These are phyloP conservation scores for Sciurus niger DNA, from an alignment of 2,113 vertebrate genomes.

Conservation along the genomic window DNA sequence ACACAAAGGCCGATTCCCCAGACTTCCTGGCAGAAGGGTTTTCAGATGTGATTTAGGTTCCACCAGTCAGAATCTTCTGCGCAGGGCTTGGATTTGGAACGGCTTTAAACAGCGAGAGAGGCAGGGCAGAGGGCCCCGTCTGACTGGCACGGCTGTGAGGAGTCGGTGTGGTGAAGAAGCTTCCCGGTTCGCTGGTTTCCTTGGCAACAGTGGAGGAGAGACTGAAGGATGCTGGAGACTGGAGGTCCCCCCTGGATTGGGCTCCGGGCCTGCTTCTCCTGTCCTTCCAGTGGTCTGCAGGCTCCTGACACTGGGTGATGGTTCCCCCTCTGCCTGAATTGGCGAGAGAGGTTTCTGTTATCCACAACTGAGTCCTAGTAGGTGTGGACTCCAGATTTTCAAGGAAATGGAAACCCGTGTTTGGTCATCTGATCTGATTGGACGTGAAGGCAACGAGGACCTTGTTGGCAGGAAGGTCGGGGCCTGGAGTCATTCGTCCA, in stretches of 20 bases:
- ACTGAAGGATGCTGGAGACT: not conserved
- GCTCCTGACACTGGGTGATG: not conserved
- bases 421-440: not conserved
- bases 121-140: fast-evolving
- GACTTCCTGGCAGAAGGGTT: not conserved
- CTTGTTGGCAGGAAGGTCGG: not conserved
- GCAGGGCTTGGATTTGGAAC: not conserved
- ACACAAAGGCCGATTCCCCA: not conserved
- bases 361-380: not conserved
- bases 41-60: not conserved
- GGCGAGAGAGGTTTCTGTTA: not conserved
- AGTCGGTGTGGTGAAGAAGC: not conserved
- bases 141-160: not conserved
- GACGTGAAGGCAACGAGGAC: not conserved
- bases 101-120: not conserved
- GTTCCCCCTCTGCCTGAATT: not conserved
- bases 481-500: not conserved
- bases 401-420: not conserved
- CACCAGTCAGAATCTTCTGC: not conserved
- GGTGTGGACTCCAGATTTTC: not conserved
- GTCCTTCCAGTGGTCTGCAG: not conserved
- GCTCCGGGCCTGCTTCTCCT: not conserved
- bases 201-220: not conserved
- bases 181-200: slow-evolving; percentile 17
- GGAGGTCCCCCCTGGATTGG: not conserved